phyloP scores from a whole-genome alignment of 2,113 vertebrate genomes.

The Aplodontia rufa region DNA sequence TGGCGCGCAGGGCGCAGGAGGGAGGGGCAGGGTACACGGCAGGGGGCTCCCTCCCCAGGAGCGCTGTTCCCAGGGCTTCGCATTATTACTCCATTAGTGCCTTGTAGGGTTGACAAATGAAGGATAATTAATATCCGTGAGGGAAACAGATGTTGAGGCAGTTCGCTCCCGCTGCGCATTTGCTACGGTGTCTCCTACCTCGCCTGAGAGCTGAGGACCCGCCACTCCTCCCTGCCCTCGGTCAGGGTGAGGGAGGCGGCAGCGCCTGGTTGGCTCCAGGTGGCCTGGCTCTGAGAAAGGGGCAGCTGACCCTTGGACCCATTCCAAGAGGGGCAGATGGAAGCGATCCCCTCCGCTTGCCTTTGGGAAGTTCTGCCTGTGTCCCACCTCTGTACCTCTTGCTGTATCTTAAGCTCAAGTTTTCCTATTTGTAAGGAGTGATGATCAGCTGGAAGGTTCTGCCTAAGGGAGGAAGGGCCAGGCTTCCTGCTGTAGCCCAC shows the following conservation, averaged over 20 bases:
- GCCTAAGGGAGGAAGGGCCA: not conserved
- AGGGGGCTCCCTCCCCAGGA: slow-evolving; percentile 45
- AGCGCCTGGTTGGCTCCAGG: not conserved
- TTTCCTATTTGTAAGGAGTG: not conserved
- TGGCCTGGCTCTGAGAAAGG: not conserved
- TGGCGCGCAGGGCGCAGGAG: too few relatives aligned
- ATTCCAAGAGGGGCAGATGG: not conserved
- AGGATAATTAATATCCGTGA: slow-evolving; percentile 83
- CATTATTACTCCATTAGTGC: slow-evolving; percentile 81
- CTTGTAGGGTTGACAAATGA: slow-evolving; percentile 82
- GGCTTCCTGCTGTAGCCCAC: not conserved
- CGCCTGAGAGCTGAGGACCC: slow-evolving; percentile 26
- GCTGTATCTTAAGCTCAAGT: not conserved
- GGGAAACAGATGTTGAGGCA: slow-evolving; percentile 82
- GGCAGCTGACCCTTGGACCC: not conserved
- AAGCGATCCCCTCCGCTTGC: not conserved
- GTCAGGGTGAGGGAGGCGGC: not conserved
- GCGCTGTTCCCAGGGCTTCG: slow-evolving; percentile 59
- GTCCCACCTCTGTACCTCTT: not conserved
- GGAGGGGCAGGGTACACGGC: not conserved
- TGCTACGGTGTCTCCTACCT: slow-evolving; percentile 57
- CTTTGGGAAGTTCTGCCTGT: not conserved
- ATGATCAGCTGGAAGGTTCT: not conserved
- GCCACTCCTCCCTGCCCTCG: slow-evolving; percentile 27
- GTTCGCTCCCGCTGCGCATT: slow-evolving; percentile 76